Base-by-base conservation (phyloP, 1,140 invertebrate species). In the Contarinia nasturtii region DNA sequence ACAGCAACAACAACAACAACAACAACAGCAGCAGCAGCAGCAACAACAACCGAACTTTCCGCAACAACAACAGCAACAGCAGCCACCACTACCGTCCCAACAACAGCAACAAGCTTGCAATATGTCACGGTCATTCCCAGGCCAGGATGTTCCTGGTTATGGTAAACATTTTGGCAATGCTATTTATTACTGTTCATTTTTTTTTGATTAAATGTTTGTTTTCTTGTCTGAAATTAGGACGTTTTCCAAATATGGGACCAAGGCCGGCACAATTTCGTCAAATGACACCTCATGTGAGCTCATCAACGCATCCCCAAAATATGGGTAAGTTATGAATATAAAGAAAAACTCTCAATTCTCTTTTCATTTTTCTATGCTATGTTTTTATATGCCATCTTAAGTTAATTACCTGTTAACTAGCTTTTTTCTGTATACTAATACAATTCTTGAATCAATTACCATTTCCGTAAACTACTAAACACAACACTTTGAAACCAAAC, bases 251-350 rank as follows among this genome's bases (percentile, higher is more conserved):
- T 44, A 56, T 61, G 55, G 57, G 57, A 38, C 61, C 60, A 10
- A 56, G 58, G 36, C 61, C 60, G 10, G 55, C 57, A 19, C 57
- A 54, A 15, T 62, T 64, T 57, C 61, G 61, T 5, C 61, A 63
- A 50, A 59, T 60, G 14, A 59, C 62, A 40, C 61, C 61, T 36
- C 61, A 62, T 51, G 61, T 64, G 40, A 64, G 61, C 54, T 64
- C 61, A 44, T 64, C 61, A 37, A 64, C 61, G 50, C 61, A 64
- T 56, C 61, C 61, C 41, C 59, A 64, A 47, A 64, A 63, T 54
- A 62, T 64, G 59, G 61, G 61, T 64, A 59, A 50, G 55, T 53
- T n/a, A n/a, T n/a, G n/a, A n/a, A n/a, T n/a, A n/a, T n/a, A 27
- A 3, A 27, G 10, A 27, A 27, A 27, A 27, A 5, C 27, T 5